Conservation (phyloP, 1,140 invertebrate species). For the Saxidomus purpurata region DNA sequence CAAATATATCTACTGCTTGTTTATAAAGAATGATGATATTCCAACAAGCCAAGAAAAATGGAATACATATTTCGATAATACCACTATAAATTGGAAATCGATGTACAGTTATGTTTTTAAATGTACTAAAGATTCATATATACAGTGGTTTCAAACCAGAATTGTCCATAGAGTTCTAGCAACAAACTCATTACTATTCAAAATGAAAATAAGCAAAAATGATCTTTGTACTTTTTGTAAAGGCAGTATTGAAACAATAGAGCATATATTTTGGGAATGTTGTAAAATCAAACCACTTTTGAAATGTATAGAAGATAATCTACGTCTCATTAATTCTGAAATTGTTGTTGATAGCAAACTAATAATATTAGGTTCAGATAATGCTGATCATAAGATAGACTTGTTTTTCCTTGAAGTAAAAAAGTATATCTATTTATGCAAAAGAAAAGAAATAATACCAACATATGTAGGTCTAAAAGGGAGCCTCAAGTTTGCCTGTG, state of each 20-base stretch:
- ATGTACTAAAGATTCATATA: background rate
- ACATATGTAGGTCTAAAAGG: no score
- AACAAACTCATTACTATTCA: background rate
- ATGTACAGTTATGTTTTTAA: background rate
- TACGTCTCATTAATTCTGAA: no score
- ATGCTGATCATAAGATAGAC: no score
- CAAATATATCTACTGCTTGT: no score
- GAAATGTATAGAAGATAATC: no score
- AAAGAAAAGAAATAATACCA: no score
- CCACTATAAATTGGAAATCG: background rate
- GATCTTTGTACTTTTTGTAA: background rate
- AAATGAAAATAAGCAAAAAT: background rate
- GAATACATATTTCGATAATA: background rate
- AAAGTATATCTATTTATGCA: no score
- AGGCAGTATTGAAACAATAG: background rate
- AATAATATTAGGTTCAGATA: no score
- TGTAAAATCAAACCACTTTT: no score
- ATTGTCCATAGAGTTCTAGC: background rate
- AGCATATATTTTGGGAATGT: background rate
- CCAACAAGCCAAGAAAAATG: background rate
- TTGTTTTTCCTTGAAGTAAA: no score
- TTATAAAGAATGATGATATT: background rate
- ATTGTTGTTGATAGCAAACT: no score
- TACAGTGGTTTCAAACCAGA: background rate
- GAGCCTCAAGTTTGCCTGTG: no score